Base-by-base conservation (phyloP, 2,888 invertebrate species). In the Euzophera pinguis region DNA sequence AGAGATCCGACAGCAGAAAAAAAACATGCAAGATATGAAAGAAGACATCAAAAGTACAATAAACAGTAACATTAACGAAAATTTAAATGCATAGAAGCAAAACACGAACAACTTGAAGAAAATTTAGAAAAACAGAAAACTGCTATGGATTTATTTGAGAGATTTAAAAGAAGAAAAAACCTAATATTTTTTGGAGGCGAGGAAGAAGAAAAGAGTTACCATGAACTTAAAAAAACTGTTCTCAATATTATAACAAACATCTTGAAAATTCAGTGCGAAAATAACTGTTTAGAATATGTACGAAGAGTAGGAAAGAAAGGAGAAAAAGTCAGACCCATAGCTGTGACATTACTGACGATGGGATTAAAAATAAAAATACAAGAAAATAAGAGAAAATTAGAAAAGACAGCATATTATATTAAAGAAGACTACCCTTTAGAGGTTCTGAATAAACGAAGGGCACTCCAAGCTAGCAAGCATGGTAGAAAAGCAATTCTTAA, bases 401-500 rank as follows among this genome's bases (percentile, higher is more conserved):
- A 45, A 39, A n/a, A 37, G 38, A 41, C 39, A 9, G 9, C 38
- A 1, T 50, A 39, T n/a, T 47, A 53, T 16, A 50, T 53, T 13
- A 54, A 50, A 47, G 50, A 54, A 42, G 41, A 54, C 16, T 38
- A 8, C 14, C 13, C 38, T 1, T 7, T 38, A 8, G 38, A 38
- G 14, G 38, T 38, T 1, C 13, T 38, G 4, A 38, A 38, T 14
- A 38, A 38, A 8, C 3, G 38, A 6, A 38, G 14, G 14, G 38
- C 4, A 38, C 16, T n/a, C 1, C 13, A 38, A 38, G 38, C 47
- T 32, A 9, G 13, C 1, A 12, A 55, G 57, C 7, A 55, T 50
- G 41, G 53, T 50, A 39, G 8, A 57, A 48, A 52, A 53, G 27
- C 54, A 60, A 42, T 52, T 45, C 16, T n/a, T 56, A 59, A 69